These are phyloP conservation scores for Calameuta filiformis DNA, from an alignment of 2,888 invertebrate genomes.

Conservation along the genomic window DNA sequence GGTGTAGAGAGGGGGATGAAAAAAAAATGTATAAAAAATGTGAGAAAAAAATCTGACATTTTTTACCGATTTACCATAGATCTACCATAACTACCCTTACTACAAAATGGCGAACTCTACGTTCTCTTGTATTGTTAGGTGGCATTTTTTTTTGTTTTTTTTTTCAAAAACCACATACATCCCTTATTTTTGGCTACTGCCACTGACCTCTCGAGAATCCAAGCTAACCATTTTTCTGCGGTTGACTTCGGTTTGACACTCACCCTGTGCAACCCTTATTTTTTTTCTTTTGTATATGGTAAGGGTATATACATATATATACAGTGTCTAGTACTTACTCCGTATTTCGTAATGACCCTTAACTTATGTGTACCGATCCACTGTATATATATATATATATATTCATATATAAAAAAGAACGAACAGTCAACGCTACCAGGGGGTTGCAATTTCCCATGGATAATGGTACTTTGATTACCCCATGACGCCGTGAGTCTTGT, in stretches of 20 bases:
- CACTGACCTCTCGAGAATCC: neutral
- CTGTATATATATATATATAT: slow-evolving; percentile 40
- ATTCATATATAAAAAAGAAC: too few relatives aligned
- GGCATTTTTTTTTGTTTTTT: too few relatives aligned
- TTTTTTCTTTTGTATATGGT: too few relatives aligned
- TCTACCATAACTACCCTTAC: too few relatives aligned
- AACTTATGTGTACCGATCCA: neutral
- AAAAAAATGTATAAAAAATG: neutral
- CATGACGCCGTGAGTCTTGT: slow-evolving; percentile 59
- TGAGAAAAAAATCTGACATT: too few relatives aligned
- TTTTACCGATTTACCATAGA: too few relatives aligned
- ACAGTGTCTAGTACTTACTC: slow-evolving; percentile 1
- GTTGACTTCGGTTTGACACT: slow-evolving; percentile 56
- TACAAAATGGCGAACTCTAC: too few relatives aligned
- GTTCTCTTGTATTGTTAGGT: too few relatives aligned
- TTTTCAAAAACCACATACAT: too few relatives aligned
- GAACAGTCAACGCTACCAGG: slow-evolving; percentile 30
- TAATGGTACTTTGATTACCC: slow-evolving; percentile 65
- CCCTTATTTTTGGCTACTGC: too few relatives aligned
- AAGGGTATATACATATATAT: neutral
- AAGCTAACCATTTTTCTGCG: slow-evolving; percentile 53
- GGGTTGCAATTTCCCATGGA: slow-evolving; percentile 64
- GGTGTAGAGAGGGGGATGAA: neutral
- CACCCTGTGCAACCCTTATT: slow-evolving; percentile 42
- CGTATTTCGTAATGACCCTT: slow-evolving; percentile 43